Evolutionary conservation across 1,140 invertebrate species (phyloP).

Genomic region (Leptonema lineaticorne): DNA sequence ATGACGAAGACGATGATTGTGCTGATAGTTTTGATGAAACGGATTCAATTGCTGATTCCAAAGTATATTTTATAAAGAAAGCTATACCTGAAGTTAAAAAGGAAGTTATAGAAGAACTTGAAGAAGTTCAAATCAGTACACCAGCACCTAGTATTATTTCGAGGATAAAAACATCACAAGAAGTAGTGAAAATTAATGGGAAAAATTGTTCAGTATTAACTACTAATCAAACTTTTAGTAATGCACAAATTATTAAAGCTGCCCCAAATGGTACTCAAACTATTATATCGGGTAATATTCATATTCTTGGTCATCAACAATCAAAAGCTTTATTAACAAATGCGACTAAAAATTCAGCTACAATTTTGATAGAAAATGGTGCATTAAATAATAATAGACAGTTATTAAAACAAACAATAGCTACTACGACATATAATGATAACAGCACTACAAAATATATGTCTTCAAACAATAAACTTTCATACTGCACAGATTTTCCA

Average conservation of each 20-base stretch:
- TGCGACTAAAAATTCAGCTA: conserved; percentile 53
- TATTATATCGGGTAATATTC: conserved; percentile 57
- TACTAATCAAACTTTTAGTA: conserved; percentile 46
- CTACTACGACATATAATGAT: conserved; percentile 49
- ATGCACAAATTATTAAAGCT: conserved; percentile 45
- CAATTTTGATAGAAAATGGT: conserved; percentile 56
- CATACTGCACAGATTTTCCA: conserved; percentile 73
- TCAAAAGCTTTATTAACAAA: conserved; percentile 56
- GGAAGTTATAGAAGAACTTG: conserved; percentile 49
- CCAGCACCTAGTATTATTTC: conserved; percentile 33
- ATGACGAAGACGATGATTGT: conserved; percentile 49
- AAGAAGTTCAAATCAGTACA: conserved; percentile 47
- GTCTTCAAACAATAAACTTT: conserved; percentile 52
- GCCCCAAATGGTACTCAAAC: conserved; percentile 53
- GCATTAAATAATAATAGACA: conserved; percentile 52
- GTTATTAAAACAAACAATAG: conserved; percentile 52
- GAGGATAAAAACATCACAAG: conserved; percentile 52
- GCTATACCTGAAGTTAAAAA: conserved; percentile 58
- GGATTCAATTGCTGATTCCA: conserved; percentile 45
- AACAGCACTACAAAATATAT: conserved; percentile 53
- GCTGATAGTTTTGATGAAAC: conserved; percentile 22
- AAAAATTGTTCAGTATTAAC: conserved; percentile 56
- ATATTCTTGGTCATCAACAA: conserved; percentile 55
- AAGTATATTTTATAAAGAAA: conserved; percentile 54
- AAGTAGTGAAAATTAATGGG: conserved; percentile 52